A percentile compares a stretch with the other conserved stretches of the same genome.
These are phyloP conservation scores for Caradrina kadenii DNA, from an alignment of 2,888 invertebrate genomes.

Conservation along the genomic window DNA sequence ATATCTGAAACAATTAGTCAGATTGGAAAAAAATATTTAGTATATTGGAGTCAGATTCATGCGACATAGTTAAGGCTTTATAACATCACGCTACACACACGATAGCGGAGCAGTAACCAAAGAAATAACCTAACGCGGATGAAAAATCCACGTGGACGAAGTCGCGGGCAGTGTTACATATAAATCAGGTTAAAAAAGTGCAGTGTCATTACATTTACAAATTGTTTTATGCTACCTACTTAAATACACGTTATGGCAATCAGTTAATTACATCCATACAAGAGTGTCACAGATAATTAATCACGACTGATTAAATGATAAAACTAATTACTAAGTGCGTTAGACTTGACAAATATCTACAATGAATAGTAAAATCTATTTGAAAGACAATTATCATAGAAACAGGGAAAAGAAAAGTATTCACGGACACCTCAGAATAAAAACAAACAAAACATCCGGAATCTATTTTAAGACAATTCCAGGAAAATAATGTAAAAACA, in stretches of 20 bases:
- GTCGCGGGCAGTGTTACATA: background rate
- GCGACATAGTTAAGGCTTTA: no score
- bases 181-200: background rate
- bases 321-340: constrained; percentile 19
- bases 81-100: no score
- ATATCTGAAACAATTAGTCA: no score
- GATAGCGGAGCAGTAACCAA: no score
- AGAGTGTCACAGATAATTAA: constrained; percentile 15
- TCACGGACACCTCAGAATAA: background rate
- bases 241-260: constrained; percentile 16
- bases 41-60: no score
- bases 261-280: constrained; percentile 17
- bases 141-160: no score
- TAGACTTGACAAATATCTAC: constrained; percentile 7
- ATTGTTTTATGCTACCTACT: constrained; percentile 4
- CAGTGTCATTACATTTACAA: background rate
- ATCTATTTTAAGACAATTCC: constrained; percentile 26
- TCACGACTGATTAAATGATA: constrained; percentile 22
- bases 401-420: constrained; percentile 3
- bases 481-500: constrained; percentile 4
- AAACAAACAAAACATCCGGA: background rate
- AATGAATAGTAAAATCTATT: constrained; percentile 1
- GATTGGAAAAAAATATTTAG: no score
- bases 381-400: background rate
- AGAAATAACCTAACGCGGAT: no score